Conservation (phyloP, 64 coral and sea anemone species). For the Montipora sp. region DNA sequence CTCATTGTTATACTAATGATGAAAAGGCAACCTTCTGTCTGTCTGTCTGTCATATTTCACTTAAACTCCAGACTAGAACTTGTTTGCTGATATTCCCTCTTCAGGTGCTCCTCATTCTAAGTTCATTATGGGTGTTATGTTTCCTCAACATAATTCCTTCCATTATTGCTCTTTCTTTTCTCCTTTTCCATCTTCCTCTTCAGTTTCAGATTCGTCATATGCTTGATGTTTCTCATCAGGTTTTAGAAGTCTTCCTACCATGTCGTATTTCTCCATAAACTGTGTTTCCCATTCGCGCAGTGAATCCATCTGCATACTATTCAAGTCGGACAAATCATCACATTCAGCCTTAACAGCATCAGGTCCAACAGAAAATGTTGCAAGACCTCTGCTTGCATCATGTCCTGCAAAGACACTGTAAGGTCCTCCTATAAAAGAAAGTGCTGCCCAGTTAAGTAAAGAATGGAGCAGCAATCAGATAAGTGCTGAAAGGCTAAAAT, state of each 20-base stretch:
- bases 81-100: too few relatives aligned
- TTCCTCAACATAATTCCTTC: conserved; percentile 7
- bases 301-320: conserved; percentile 97
- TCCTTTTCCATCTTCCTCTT: conserved; percentile 90
- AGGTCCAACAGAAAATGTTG: conserved; percentile 87
- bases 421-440: conserved; percentile 83
- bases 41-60: too few relatives aligned
- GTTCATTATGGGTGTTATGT: not conserved
- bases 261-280: conserved; percentile 95
- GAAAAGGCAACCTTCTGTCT: too few relatives aligned
- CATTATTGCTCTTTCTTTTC: conserved; percentile 69
- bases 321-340: conserved; percentile 97
- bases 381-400: conserved; percentile 98
- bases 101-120: not conserved
- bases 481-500: too few relatives aligned
- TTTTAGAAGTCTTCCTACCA: conserved; percentile 88
- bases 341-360: conserved; percentile 93
- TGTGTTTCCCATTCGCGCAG: conserved; percentile 95
- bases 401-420: conserved; percentile 96
- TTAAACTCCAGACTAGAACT: too few relatives aligned
- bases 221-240: conserved; percentile 93
- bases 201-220: conserved; percentile 97
- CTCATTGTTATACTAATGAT: too few relatives aligned
- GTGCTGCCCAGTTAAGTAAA: not conserved
- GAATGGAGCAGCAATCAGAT: too few relatives aligned